Conservation (phyloP, 2,888 invertebrate species). For the Plagiodera versicolora region DNA sequence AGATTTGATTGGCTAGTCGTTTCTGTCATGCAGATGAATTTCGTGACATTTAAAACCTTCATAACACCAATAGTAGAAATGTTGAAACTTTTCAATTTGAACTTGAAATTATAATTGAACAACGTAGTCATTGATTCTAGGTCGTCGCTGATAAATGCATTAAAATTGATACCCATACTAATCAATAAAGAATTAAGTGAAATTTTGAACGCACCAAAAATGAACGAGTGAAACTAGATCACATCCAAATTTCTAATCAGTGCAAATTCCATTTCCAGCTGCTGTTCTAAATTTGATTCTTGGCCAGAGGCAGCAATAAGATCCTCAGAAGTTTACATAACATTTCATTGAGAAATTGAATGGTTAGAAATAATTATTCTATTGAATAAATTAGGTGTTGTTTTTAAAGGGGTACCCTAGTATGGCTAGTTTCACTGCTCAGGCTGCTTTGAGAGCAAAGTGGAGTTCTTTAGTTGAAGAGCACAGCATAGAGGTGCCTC, state of each 20-base stretch:
- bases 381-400: constrained; percentile 4
- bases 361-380: not conserved
- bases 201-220: constrained; percentile 9
- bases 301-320: not conserved
- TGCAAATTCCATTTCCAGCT: not conserved
- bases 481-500: constrained; percentile 66
- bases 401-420: constrained; percentile 6
- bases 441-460: constrained; percentile 70
- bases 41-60: constrained; percentile 11
- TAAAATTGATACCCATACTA: not conserved
- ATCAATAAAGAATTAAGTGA: constrained; percentile 7
- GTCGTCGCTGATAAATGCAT: constrained; percentile 1
- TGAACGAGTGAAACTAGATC: constrained; percentile 6
- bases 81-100: not conserved
- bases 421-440: constrained; percentile 72
- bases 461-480: constrained; percentile 76
- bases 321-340: constrained; percentile 7
- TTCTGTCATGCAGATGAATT: constrained; percentile 12
- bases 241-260: not conserved
- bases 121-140: not conserved
- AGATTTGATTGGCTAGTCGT: not conserved
- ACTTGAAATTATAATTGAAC: constrained; percentile 1
- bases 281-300: not conserved
- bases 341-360: not conserved
- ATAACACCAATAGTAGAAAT: not conserved